Evolutionary conservation across 2,888 invertebrate genomes (phyloP).

Genomic region (Laspeyria flexula): DNA sequence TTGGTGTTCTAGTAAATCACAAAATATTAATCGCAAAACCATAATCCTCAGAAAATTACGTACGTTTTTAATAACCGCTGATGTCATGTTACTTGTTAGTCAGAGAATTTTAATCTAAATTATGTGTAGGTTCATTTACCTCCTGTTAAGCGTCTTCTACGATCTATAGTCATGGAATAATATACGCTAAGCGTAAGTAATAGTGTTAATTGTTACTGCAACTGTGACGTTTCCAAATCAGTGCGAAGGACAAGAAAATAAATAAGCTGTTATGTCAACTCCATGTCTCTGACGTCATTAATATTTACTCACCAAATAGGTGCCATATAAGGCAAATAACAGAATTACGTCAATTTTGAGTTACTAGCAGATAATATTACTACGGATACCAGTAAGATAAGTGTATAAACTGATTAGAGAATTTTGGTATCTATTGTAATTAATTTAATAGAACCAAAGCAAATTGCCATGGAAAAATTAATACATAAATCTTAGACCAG

Average conservation of each 20-base stretch:
- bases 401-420: too few species aligned
- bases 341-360: too few species aligned
- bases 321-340: too few species aligned
- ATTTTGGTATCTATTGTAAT: too few species aligned
- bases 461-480: too few species aligned
- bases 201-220: constrained; percentile 59
- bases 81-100: constrained; percentile 15
- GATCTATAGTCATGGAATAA: constrained; percentile 12
- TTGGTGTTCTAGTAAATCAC: constrained; percentile 5
- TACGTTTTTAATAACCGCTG: constrained; percentile 13
- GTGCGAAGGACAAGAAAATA: constrained; percentile 33
- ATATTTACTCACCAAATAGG: constrained; percentile 9
- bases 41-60: constrained; percentile 9
- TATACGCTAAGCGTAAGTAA: constrained; percentile 14
- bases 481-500: too few species aligned
- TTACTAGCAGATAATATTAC: too few species aligned
- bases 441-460: too few species aligned
- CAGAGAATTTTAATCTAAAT: constrained; percentile 7
- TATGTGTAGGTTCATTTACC: constrained; percentile 14
- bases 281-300: constrained; percentile 13
- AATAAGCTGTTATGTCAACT: constrained; percentile 50
- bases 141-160: constrained; percentile 4
- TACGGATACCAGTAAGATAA: too few species aligned
- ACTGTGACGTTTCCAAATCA: constrained; percentile 52
- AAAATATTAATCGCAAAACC: constrained; percentile 8